phyloP scores from a whole-genome alignment of 2,797 vertebrate genomes.

The Chaunax sp. region DNA sequence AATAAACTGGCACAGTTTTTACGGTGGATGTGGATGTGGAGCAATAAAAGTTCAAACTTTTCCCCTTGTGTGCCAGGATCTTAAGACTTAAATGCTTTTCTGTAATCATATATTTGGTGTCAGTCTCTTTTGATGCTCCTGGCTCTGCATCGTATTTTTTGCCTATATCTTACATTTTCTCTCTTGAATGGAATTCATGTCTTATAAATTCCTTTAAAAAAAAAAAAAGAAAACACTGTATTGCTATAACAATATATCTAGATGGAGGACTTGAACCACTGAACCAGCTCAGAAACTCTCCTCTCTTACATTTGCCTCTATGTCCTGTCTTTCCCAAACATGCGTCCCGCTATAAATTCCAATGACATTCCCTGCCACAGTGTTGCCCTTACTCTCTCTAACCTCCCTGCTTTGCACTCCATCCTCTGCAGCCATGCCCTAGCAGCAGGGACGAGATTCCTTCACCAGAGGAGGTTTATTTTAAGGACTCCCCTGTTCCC shows the following conservation, averaged over 20 bases:
- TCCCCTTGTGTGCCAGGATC: slow-evolving; percentile 19
- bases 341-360: slow-evolving; percentile 57
- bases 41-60: not conserved
- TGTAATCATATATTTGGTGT: slow-evolving; percentile 27
- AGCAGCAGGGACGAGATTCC: slow-evolving; percentile 75
- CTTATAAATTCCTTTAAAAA: too few species aligned
- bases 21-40: too few species aligned
- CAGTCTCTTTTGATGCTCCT: slow-evolving; percentile 30
- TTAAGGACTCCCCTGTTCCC: slow-evolving; percentile 73
- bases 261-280: slow-evolving; percentile 27
- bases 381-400: slow-evolving; percentile 33
- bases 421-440: slow-evolving; percentile 45
- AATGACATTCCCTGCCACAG: slow-evolving; percentile 49
- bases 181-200: slow-evolving; percentile 26
- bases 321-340: slow-evolving; percentile 40
- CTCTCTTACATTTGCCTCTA: slow-evolving; percentile 36
- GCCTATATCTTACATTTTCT: slow-evolving; percentile 15
- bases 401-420: slow-evolving; percentile 41
- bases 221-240: too few species aligned
- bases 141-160: slow-evolving; percentile 32
- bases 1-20: too few species aligned
- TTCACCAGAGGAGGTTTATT: slow-evolving; percentile 77
- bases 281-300: slow-evolving; percentile 33
- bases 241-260: slow-evolving; percentile 14
- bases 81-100: slow-evolving; percentile 23